Evolutionary conservation across 1,140 invertebrate species (phyloP), one percentile per base, ranked within the genome.

Genomic region (Atta colombica): DNA sequence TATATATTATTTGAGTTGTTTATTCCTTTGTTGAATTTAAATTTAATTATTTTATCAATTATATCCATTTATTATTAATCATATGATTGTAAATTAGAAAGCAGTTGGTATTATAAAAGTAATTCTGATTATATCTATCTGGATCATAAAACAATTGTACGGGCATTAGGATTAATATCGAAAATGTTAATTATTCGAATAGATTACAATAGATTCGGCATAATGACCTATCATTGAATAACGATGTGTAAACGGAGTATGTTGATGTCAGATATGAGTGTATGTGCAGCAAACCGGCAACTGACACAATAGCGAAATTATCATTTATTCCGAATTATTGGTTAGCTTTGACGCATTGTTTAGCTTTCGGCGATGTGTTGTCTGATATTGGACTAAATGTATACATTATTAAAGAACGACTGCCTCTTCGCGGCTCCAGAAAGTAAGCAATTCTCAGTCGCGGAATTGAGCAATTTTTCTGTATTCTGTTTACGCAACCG

Each of bases 391-490:
- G 12, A 78, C 75, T 84, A 80, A 88, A 90, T 55, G 31, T 58
- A 87, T 90, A 66, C 63, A 89, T 92, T 91, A 92, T 92, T 91
- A 90, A 90, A 90, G 65, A n/a, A 86, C 55, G 31, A 69, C 25
- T 12, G 78, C 72, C 39, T 85, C 39, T 49, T 25, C n/a, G 80
- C 39, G 53, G 10, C 65, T 14, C 14, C 21, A 25, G 35, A 66
- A 87, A 45, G 68, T 63, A 88, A 89, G 90, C 90, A 91, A 88
- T 88, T 80, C 31, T 53, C 72, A 12, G 31, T 31, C 63, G 39
- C 49, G 71, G 65, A 87, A 92, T 92, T 93, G 91, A 90, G 88
- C 87, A 87, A 91, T 92, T 92, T 90, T 91, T 91, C 91, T 88
- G 66, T 61, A 80, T 91, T 91, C 87, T 92, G 81, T 91, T 91